phyloP scores from a whole-genome alignment of 1,140 invertebrate genomes.

The Spodoptera frugiperda region DNA sequence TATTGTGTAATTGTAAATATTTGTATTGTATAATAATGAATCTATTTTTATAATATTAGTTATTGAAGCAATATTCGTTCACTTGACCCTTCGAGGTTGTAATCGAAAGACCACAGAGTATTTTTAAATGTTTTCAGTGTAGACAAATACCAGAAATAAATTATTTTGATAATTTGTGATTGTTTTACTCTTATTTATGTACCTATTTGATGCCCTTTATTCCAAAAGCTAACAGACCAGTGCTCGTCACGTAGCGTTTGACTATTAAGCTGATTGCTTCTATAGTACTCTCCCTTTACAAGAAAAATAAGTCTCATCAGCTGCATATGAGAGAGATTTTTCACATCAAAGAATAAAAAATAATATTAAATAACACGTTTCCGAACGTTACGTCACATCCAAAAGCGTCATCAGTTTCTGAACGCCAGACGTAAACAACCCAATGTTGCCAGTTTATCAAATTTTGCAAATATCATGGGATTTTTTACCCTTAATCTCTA shows the following conservation, averaged over 20 bases:
- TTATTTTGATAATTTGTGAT: conserved; percentile 61
- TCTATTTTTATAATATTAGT: conserved; percentile 77
- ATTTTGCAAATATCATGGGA: not conserved
- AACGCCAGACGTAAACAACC: conserved; percentile 10
- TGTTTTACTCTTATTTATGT: conserved; percentile 51
- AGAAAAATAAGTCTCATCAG: too few species aligned
- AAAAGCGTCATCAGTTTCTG: conserved; percentile 27
- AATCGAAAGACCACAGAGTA: conserved; percentile 50
- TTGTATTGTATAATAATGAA: conserved; percentile 62
- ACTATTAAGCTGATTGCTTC: too few species aligned
- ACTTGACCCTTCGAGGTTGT: conserved; percentile 46
- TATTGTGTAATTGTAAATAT: conserved; percentile 73
- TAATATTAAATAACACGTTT: not conserved
- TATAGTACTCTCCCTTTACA: too few species aligned
- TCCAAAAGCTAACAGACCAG: too few species aligned
- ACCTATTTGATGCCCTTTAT: not conserved
- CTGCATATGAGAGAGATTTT: too few species aligned
- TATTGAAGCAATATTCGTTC: conserved; percentile 48
- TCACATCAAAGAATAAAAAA: not conserved
- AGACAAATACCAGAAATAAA: conserved; percentile 64
- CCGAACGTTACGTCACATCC: not conserved
- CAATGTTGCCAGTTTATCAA: conserved; percentile 29
- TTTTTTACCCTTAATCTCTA: not conserved
- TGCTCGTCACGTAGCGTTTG: too few species aligned
- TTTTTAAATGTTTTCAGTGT: conserved; percentile 62